A percentile compares a stretch with the other conserved stretches of the same genome.
Conservation (phyloP, 2,888 invertebrate species). For the Agriopis aurantiaria region DNA sequence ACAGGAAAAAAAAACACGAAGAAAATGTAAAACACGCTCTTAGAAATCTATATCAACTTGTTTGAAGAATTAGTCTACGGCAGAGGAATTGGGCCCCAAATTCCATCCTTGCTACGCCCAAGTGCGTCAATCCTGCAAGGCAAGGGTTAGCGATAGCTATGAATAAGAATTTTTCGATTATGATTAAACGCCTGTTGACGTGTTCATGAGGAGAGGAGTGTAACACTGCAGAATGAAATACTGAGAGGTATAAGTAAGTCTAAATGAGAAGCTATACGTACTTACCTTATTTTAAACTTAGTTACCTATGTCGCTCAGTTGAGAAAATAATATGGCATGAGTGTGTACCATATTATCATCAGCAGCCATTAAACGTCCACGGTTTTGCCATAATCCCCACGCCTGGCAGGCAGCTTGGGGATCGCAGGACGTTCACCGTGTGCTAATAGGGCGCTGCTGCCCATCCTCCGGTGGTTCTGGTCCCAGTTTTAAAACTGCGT, state of each 20-base stretch:
- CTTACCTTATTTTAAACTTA: too few species aligned
- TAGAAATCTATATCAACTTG: not conserved
- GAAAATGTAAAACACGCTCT: not conserved
- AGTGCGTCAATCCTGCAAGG: conserved; percentile 26
- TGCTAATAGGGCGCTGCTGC: too few species aligned
- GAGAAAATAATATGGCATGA: too few species aligned
- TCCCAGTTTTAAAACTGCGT: too few species aligned
- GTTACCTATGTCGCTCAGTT: too few species aligned
- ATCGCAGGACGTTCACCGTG: too few species aligned
- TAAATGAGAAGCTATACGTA: not conserved
- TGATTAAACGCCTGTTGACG: conserved; percentile 28
- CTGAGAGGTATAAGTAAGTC: not conserved
- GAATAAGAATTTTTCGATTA: conserved; percentile 42
- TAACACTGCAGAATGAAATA: conserved; percentile 7
- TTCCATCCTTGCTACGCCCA: conserved; percentile 8
- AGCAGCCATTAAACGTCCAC: too few species aligned
- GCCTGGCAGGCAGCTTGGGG: too few species aligned
- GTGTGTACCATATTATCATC: too few species aligned
- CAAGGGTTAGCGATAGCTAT: conserved; percentile 40
- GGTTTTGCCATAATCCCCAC: too few species aligned
- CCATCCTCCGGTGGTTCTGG: too few species aligned
- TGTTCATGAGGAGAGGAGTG: conserved; percentile 17
- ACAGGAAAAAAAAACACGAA: too few species aligned
- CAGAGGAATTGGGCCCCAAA: not conserved
- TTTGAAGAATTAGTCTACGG: not conserved